Conservation (phyloP, 2,888 invertebrate genomes). For the Tipula lateralis region DNA sequence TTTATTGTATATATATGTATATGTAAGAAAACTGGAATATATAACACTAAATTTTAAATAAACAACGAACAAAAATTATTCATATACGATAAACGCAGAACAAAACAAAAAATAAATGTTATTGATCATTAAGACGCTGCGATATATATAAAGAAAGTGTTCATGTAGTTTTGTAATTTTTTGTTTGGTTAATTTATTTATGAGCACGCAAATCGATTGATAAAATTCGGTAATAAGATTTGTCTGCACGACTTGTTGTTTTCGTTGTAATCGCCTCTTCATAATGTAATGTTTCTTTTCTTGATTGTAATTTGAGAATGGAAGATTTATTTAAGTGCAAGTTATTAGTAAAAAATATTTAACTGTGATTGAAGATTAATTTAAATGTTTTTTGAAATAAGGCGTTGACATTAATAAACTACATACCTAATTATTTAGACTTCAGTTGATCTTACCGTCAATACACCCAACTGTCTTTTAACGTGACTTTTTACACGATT, state of each 20-base stretch:
- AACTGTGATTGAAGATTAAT: too few relatives aligned
- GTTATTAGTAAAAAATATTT: too few relatives aligned
- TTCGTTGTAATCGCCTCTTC: not conserved
- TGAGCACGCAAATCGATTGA: constrained; percentile 11
- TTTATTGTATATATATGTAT: not conserved
- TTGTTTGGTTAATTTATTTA: constrained; percentile 20
- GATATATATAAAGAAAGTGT: not conserved
- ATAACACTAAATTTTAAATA: constrained; percentile 9
- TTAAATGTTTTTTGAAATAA: too few relatives aligned
- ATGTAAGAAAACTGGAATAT: not conserved
- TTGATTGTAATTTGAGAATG: too few relatives aligned
- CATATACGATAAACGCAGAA: constrained; percentile 3
- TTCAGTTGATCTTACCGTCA: too few relatives aligned
- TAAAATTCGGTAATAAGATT: not conserved
- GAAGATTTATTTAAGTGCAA: too few relatives aligned
- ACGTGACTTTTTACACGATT: too few relatives aligned
- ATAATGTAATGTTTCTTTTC: too few relatives aligned
- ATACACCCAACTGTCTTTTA: too few relatives aligned
- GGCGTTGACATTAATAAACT: too few relatives aligned
- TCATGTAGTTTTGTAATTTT: not conserved
- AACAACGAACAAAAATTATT: not conserved
- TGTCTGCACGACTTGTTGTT: not conserved
- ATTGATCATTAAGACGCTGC: not conserved
- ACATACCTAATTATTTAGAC: too few relatives aligned
- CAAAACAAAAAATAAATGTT: not conserved